Conservation (phyloP, 2,797 vertebrate genomes). For the Sebastolobus altivelis region DNA sequence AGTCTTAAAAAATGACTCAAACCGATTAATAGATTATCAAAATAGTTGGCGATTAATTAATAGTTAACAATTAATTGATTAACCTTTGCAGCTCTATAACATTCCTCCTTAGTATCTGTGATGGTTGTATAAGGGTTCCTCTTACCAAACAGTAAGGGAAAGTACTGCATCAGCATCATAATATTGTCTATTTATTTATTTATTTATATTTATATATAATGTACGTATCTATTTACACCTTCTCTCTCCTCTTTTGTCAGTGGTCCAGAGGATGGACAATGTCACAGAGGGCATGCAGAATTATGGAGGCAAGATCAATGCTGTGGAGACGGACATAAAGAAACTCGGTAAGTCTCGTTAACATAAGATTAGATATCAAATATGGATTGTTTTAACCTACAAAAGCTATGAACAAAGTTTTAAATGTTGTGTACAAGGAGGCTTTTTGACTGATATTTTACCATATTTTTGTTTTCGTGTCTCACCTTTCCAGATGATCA, state of each 20-base stretch:
- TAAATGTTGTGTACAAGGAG: not conserved
- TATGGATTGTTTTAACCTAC: not conserved
- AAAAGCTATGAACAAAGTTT: not conserved
- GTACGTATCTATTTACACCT: not conserved
- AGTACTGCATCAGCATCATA: not conserved
- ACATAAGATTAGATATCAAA: not conserved
- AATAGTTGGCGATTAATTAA: too few relatives aligned
- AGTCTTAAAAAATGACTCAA: too few relatives aligned
- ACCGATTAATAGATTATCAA: too few relatives aligned
- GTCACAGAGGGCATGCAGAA: constrained; percentile 94
- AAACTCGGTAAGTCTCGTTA: constrained; percentile 89
- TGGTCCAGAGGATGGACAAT: constrained; percentile 97
- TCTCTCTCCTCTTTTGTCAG: constrained; percentile 72
- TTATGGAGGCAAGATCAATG: constrained; percentile 92
- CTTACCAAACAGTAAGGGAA: not conserved
- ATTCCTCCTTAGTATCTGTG: not conserved
- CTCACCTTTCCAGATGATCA: constrained; percentile 86
- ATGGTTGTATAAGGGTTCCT: not conserved
- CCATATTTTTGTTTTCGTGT: not conserved
- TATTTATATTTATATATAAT: not conserved
- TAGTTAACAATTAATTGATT: too few relatives aligned
- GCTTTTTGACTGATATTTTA: not conserved
- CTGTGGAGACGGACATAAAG: constrained; percentile 93
- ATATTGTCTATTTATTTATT: not conserved
- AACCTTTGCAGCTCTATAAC: not conserved